Conservation (phyloP, 2,113 vertebrate genomes). For the Microcebus jonahi region DNA sequence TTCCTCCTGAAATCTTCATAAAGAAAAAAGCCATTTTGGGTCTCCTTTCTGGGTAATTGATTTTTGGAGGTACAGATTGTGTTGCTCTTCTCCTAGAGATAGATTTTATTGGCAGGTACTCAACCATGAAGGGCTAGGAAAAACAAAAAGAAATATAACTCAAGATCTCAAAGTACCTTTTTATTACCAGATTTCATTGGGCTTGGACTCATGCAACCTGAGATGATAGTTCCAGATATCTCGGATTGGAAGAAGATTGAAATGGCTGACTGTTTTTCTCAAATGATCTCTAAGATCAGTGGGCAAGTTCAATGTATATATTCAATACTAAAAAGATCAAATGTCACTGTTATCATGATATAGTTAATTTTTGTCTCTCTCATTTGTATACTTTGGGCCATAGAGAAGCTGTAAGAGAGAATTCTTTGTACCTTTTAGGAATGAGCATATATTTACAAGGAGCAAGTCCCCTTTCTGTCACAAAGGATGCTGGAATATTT, state of each 20-base stretch:
- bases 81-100: conserved; percentile 27
- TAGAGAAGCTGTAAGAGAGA: not conserved
- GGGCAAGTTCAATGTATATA: not conserved
- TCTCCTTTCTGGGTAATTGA: not conserved
- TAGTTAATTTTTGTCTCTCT: not conserved
- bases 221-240: not conserved
- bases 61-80: not conserved
- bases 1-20: not conserved
- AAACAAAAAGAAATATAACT: conserved; percentile 41
- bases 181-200: not conserved
- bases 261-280: conserved; percentile 20
- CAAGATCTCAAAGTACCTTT: not conserved
- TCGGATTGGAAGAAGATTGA: conserved; percentile 24
- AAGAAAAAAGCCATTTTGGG: not conserved
- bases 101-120: conserved; percentile 5
- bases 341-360: not conserved
- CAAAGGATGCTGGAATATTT: not conserved
- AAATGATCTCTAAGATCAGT: conserved; percentile 21
- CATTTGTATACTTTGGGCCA: not conserved
- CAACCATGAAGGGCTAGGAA: not conserved
- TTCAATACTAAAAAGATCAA: conserved; percentile 25
- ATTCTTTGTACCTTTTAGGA: not conserved
- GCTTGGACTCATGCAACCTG: not conserved
- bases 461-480: not conserved
- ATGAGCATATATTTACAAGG: not conserved